phyloP scores from a whole-genome alignment of 2,113 vertebrate species.

The Edolisoma coerulescens region DNA sequence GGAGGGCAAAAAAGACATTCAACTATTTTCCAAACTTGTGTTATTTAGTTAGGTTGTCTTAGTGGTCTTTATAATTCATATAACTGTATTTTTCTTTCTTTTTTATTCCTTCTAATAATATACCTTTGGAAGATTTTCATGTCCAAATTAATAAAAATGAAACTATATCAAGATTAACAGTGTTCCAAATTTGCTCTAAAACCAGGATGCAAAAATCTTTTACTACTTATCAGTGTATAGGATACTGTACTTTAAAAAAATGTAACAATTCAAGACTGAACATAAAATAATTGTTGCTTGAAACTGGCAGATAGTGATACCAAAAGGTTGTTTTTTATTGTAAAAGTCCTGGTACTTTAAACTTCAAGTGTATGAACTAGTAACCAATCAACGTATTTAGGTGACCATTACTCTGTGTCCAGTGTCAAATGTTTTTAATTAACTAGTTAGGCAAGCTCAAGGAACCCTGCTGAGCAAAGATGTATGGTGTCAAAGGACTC shows the following conservation, averaged over 20 bases:
- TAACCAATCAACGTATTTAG: not conserved
- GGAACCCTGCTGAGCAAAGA: not conserved
- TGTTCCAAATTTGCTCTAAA: not conserved
- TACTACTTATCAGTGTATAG: not conserved
- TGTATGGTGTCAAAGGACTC: not conserved
- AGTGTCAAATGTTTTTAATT: conserved; percentile 21
- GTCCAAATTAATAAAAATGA: not conserved
- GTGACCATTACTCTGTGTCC: not conserved
- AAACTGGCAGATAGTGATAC: not conserved
- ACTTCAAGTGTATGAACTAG: not conserved
- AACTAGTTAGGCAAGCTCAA: not conserved
- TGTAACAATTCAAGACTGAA: not conserved
- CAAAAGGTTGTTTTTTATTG: not conserved
- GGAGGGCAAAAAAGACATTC: not conserved
- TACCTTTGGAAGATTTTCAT: not conserved
- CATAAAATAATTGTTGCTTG: not conserved
- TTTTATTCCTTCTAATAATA: not conserved
- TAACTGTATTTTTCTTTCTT: not conserved
- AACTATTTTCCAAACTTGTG: not conserved
- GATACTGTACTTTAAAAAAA: not conserved
- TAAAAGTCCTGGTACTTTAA: not conserved
- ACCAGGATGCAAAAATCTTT: not conserved
- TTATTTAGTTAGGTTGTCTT: not conserved
- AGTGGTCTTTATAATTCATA: not conserved
- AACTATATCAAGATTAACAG: accelerated